phyloP scores from a whole-genome alignment of 2,888 invertebrate species.

The Epicampocera succincta region DNA sequence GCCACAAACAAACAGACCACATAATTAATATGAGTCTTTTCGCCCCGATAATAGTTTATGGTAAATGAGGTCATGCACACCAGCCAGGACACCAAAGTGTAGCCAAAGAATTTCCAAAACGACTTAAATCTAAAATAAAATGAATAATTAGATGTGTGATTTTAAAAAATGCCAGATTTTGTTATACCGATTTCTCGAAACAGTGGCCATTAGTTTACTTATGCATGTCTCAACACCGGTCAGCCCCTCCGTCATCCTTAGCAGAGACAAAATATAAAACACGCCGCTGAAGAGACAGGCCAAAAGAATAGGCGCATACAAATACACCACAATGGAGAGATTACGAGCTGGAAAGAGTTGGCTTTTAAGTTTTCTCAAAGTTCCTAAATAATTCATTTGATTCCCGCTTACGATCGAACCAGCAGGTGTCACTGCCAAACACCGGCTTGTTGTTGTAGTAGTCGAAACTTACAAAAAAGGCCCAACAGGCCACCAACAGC shows the following conservation, averaged over 20 bases:
- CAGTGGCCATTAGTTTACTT: constrained; percentile 72
- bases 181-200: constrained; percentile 75
- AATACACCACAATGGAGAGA: constrained; percentile 78
- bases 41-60: constrained; percentile 75
- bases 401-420: constrained; percentile 83
- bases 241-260: constrained; percentile 73
- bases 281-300: constrained; percentile 75
- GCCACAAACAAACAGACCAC: constrained; percentile 75
- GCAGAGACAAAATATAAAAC: constrained; percentile 75
- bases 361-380: neutral
- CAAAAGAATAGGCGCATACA: constrained; percentile 78
- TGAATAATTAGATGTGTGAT: neutral
- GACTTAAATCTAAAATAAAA: constrained; percentile 72
- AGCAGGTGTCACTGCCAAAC: constrained; percentile 84
- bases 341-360: constrained; percentile 74
- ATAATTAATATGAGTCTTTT: constrained; percentile 76
- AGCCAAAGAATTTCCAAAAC: constrained; percentile 76
- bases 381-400: neutral
- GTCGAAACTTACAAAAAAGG: constrained; percentile 74
- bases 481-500: constrained; percentile 75
- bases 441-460: constrained; percentile 80
- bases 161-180: too few relatives aligned
- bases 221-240: constrained; percentile 66
- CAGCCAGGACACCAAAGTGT: constrained; percentile 74
- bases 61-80: constrained; percentile 75